Base-by-base conservation (phyloP, 2,113 vertebrate species). In the Cyprinodon brontotheroides region DNA sequence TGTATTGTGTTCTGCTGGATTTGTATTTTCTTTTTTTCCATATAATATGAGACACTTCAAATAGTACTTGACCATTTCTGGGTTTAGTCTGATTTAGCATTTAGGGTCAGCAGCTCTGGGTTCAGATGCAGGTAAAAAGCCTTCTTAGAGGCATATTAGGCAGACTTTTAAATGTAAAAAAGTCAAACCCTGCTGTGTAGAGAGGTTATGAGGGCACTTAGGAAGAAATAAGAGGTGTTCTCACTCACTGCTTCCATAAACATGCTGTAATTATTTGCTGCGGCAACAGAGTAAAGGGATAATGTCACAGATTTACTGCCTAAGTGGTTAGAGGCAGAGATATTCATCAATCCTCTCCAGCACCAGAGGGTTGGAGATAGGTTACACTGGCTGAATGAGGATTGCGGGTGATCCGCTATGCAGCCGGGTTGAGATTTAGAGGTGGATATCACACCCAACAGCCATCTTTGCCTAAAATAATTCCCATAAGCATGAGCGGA, bases 271-370 rank as follows among this genome's bases (percentile, higher is more conserved):
- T 92, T 93, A 93, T 89, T 93, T 84, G 87, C 66, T 65, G 78
- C 47, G 0, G 80, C 75, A 68, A 74, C 72, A 75, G 83, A 82
- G 74, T 80, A 73, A 83, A 66, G 74, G 81, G 87, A 89, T 88
- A 89, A 91, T 92, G 90, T 91, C 92, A 89, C 75, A 91, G 89
- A 94, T 93, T 92, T 92, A 94, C 85, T 75, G 79, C 75, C 78
- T 72, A 75, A 83, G 81, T 81, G 69, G 77, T 87, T 74, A 85
- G 86, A 91, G 86, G 87, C 74, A 29, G 75, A 93, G 84, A 88
- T 83, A 89, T 85, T 87, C 85, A 89, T 90, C 87, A 91, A 83
- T 89, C 82, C 79, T 82, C 80, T 75, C 81, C 70, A 78, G 71
- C 43, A 64, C 86, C 83, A 82, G 62, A 70, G 77, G 80, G 79